Evolutionary conservation across 2,888 invertebrate genomes (phyloP).

Genomic region (Germaria angustata): DNA sequence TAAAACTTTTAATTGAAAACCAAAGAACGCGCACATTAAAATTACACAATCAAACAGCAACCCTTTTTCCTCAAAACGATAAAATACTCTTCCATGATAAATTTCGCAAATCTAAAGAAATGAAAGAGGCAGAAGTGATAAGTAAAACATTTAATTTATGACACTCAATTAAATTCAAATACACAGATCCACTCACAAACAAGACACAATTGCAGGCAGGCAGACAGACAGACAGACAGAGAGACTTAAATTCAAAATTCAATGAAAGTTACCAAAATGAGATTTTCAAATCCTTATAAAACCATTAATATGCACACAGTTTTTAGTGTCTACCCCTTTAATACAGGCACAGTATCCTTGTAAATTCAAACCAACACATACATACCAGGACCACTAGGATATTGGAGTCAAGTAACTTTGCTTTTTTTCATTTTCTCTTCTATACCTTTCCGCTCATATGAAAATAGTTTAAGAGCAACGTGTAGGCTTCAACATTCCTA

Average conservation of each 20-base stretch:
- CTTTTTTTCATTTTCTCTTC: constrained; percentile 52
- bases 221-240: neutral
- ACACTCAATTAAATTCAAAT: constrained; percentile 69
- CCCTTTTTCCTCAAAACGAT: constrained; percentile 22
- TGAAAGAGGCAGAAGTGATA: constrained; percentile 47
- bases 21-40: constrained; percentile 69
- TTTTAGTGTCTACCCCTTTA: constrained; percentile 1
- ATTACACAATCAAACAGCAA: constrained; percentile 49
- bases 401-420: constrained; percentile 50
- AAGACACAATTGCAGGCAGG: constrained; percentile 1
- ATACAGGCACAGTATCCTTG: neutral
- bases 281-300: constrained; percentile 59
- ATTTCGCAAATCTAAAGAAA: constrained; percentile 17
- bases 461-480: neutral
- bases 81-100: constrained; percentile 22
- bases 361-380: neutral
- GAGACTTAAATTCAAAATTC: constrained; percentile 46
- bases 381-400: constrained; percentile 11
- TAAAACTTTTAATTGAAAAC: constrained; percentile 78
- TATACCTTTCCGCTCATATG: neutral
- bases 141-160: constrained; percentile 70
- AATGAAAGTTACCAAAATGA: constrained; percentile 57
- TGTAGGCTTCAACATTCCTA: constrained; percentile 28
- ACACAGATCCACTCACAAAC: constrained; percentile 11
- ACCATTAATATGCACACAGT: constrained; percentile 27